Percentiles rank a stretch among this genome's conserved stretches.
These are phyloP conservation scores for Globicephala melas DNA, from an alignment of 2,113 vertebrate species.

Conservation along the genomic window DNA sequence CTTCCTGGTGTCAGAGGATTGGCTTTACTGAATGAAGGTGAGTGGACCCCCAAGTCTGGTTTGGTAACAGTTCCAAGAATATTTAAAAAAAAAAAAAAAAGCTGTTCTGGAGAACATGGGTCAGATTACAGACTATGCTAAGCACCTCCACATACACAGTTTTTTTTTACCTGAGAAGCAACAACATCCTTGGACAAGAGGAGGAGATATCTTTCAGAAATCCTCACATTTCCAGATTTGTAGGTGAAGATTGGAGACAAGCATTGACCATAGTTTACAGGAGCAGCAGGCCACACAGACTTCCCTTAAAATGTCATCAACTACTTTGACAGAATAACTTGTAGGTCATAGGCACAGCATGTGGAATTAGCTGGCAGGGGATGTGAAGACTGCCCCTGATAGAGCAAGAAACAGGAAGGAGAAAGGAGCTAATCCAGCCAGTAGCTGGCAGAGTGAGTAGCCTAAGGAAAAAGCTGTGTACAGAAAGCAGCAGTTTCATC, in stretches of 20 bases:
- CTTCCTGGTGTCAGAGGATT: background rate
- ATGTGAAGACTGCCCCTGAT: fast-evolving
- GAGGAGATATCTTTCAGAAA: background rate
- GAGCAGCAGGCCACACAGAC: background rate
- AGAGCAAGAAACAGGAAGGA: fast-evolving
- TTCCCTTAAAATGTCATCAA: background rate
- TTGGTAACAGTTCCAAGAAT: background rate
- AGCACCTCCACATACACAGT: background rate
- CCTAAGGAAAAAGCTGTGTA: background rate
- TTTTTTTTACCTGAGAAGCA: background rate
- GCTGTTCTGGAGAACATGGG: background rate
- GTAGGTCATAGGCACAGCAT: background rate
- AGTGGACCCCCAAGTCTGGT: background rate
- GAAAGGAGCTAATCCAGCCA: background rate
- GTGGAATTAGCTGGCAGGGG: background rate
- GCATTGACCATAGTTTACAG: background rate
- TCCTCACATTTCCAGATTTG: background rate
- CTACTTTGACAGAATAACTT: background rate
- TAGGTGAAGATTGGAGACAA: background rate
- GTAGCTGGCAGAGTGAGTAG: background rate
- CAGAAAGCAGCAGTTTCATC: background rate
- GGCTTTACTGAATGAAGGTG: background rate
- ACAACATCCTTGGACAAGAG: background rate
- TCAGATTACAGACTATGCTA: background rate
- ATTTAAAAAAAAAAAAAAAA: background rate